Base-by-base conservation (phyloP, 2,113 vertebrate genomes). In the Alethe castanea region DNA sequence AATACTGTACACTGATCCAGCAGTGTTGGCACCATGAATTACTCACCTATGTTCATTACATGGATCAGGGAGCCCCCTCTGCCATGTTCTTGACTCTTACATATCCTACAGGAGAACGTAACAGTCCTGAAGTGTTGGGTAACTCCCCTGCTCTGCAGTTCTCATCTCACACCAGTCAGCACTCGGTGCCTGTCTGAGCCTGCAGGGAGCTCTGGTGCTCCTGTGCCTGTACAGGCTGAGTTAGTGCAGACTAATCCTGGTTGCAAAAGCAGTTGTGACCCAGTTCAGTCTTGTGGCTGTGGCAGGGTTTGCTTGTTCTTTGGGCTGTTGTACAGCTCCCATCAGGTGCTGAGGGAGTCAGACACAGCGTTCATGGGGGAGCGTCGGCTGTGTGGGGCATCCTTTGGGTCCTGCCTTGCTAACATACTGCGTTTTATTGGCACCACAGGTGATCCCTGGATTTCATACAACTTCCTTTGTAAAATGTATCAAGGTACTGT, bases 401-500 rank as follows among this genome's bases (percentile, higher is more conserved):
- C 80, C 76, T 88, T 54, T 44, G 69, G 85, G 96, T 95, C 95
- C 83, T 90, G 8, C 86, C 77, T 87, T 90, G 82, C 93, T 95
- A 96, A 95, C 81, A 76, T 94, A 57, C 95, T 96, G 88, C 95
- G 0, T 93, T 95, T 96, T 96, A 79, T 95, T 96, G 93, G 90
- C 92, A 95, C 20, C 94, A 25, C 94, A 95, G 92, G 94, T 92
- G 92, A 79, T 91, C 94, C 64, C 77, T 86, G 95, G 94, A 94
- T 66, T 96, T 77, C 91, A 94, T 73, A 88, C 93, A 93, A 86
- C 93, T 96, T 96, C 92, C 93, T 95, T 95, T 97, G 94, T 97
- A 96, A 95, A 94, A 95, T 95, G 70, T 96, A 1, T 90, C 94
- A 93, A 95, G 95, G 91, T 96, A 96, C 88, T 88, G 95, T 96